Evolutionary conservation across 2,797 vertebrate genomes (phyloP).

Genomic region (Poecilia wingei): DNA sequence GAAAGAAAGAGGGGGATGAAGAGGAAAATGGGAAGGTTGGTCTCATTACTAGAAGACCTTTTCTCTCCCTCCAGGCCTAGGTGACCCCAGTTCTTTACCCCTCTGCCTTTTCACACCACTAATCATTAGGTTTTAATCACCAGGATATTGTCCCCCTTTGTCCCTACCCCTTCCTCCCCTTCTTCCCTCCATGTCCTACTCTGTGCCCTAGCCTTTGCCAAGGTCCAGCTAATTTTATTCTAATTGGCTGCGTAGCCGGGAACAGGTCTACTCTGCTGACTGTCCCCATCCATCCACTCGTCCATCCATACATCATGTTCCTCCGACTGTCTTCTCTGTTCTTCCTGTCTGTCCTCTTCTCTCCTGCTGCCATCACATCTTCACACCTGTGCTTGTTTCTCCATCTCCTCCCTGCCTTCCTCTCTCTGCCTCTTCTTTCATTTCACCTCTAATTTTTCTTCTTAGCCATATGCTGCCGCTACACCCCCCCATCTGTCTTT

Average conservation of each 20-base stretch:
- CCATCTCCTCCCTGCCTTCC: constrained; percentile 49
- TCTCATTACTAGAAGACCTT: constrained; percentile 82
- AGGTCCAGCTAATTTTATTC: constrained; percentile 86
- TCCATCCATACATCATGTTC: constrained; percentile 71
- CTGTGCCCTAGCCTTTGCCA: constrained; percentile 82
- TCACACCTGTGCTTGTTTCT: constrained; percentile 48
- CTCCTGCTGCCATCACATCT: constrained; percentile 36
- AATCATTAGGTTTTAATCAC: constrained; percentile 81
- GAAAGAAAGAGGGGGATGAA: constrained; percentile 46
- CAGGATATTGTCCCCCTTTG: constrained; percentile 68
- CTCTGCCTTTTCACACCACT: constrained; percentile 72
- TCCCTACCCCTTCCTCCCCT: constrained; percentile 42
- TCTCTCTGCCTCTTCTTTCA: constrained; percentile 50
- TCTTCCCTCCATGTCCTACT: constrained; percentile 70
- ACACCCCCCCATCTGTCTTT: constrained; percentile 41
- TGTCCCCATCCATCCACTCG: constrained; percentile 72
- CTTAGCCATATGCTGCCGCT: constrained; percentile 43
- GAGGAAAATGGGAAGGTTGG: constrained; percentile 69
- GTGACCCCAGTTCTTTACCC: constrained; percentile 72
- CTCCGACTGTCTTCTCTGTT: constrained; percentile 41
- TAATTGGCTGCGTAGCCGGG: constrained; percentile 79
- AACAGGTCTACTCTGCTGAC: constrained; percentile 77
- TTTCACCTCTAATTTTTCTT: constrained; percentile 57
- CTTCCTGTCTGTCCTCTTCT: constrained; percentile 13
- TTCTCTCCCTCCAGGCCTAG: constrained; percentile 74